A percentile compares a stretch with the other conserved stretches of the same genome.
These are phyloP conservation scores for Tautogolabrus adspersus DNA, from an alignment of 2,113 vertebrate genomes.

Conservation along the genomic window DNA sequence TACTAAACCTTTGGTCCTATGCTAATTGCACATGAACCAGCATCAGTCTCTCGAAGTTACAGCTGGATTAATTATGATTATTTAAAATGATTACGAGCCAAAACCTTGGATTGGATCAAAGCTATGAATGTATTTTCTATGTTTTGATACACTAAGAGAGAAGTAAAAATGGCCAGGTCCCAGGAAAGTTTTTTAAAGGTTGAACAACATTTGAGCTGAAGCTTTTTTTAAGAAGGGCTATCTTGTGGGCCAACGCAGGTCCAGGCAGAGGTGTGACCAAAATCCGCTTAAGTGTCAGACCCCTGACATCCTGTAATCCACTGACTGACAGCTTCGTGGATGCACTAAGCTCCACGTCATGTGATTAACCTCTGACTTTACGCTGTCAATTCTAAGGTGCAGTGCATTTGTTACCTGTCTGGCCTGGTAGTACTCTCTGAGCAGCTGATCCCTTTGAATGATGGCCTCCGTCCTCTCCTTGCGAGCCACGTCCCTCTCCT, in stretches of 20 bases:
- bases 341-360: conserved; percentile 26
- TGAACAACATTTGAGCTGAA: background rate
- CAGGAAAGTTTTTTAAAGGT: background rate
- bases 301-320: conserved; percentile 39
- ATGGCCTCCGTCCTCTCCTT: conserved; percentile 92
- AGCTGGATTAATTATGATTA: too few species aligned
- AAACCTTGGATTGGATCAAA: too few species aligned
- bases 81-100: too few species aligned
- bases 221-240: conserved; percentile 12
- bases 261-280: conserved; percentile 10
- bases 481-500: conserved; percentile 90
- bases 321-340: conserved; percentile 13
- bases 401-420: conserved; percentile 84
- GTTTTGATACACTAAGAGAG: too few species aligned
- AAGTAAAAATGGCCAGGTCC: too few species aligned
- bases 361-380: conserved; percentile 32
- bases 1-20: too few species aligned
- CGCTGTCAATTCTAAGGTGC: conserved; percentile 4
- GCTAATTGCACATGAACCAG: too few species aligned
- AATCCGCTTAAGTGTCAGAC: conserved; percentile 19
- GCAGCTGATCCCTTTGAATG: conserved; percentile 90
- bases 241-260: conserved; percentile 23
- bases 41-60: too few species aligned
- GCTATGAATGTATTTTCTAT: too few species aligned
- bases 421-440: conserved; percentile 91